A percentile compares a stretch with the other conserved stretches of the same genome.
These are phyloP conservation scores for Chamaea fasciata DNA, from an alignment of 2,113 vertebrate species.

Conservation along the genomic window DNA sequence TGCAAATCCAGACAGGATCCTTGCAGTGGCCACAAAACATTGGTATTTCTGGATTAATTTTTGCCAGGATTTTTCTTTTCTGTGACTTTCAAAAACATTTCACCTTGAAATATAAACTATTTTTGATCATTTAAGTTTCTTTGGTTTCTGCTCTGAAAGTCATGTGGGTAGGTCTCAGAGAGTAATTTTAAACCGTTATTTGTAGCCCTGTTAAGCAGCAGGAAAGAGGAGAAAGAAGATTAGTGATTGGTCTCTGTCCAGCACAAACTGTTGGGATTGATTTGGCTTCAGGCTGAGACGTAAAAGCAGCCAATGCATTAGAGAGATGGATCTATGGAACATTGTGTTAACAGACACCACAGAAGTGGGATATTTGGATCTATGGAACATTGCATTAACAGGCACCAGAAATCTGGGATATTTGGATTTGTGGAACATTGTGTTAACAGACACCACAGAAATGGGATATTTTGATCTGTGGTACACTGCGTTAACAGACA, in stretches of 20 bases:
- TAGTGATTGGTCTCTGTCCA: slow-evolving; percentile 19
- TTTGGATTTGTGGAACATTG: too few species aligned
- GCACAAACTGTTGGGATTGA: background rate
- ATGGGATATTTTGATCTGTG: too few species aligned
- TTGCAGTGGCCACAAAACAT: background rate
- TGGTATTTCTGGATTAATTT: background rate
- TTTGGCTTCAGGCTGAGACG: slow-evolving; percentile 10
- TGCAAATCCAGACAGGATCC: background rate
- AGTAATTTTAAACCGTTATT: slow-evolving; percentile 21
- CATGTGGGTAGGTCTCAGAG: background rate
- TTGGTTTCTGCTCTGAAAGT: background rate
- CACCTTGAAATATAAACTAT: background rate
- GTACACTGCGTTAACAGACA: background rate
- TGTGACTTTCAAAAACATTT: background rate
- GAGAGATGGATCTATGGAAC: background rate
- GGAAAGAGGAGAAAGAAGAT: background rate
- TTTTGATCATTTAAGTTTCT: background rate
- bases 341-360: background rate
- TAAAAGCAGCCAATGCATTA: background rate
- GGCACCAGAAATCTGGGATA: too few species aligned
- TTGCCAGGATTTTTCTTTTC: background rate
- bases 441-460: too few species aligned
- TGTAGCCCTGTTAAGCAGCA: background rate
- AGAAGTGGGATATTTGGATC: too few species aligned
- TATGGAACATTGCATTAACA: too few species aligned